A percentile compares a stretch with the other conserved stretches of the same genome.
Evolutionary conservation across 2,888 invertebrate species (phyloP).

Genomic region (Aspidiotus destructor): DNA sequence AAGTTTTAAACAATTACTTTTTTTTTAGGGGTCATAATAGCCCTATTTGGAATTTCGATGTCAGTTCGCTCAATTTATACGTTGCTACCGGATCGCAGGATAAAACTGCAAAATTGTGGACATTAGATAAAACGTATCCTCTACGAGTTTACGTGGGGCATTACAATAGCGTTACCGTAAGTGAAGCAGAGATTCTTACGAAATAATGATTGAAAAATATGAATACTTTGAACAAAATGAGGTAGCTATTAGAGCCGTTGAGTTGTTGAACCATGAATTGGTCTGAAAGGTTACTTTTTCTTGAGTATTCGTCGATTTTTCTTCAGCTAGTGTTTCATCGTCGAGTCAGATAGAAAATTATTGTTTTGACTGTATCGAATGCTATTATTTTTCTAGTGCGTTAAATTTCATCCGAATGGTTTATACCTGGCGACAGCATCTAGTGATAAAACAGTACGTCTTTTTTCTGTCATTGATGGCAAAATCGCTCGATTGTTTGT

Average conservation of each 20-base stretch:
- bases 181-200: constrained; percentile 39
- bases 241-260: not conserved
- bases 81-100: constrained; percentile 74
- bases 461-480: constrained; percentile 80
- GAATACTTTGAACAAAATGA: not conserved
- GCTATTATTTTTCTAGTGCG: constrained; percentile 49
- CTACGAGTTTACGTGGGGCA: constrained; percentile 81
- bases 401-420: constrained; percentile 88
- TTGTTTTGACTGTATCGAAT: too few species aligned
- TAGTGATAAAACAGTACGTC: constrained; percentile 73
- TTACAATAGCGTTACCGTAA: constrained; percentile 74
- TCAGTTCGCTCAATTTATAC: constrained; percentile 56
- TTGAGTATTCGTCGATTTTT: too few species aligned
- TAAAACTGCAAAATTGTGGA: constrained; percentile 71
- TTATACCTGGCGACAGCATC: constrained; percentile 83
- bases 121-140: constrained; percentile 67
- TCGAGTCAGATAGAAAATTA: too few species aligned
- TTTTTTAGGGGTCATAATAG: constrained; percentile 65
- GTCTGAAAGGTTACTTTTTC: too few species aligned
- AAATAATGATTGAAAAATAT: constrained; percentile 15
- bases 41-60: constrained; percentile 80
- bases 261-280: too few species aligned
- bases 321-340: too few species aligned
- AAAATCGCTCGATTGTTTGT: constrained; percentile 68
- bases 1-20: not conserved